Conservation (phyloP, 2,888 invertebrate genomes). For the Yponomeuta sedellus region DNA sequence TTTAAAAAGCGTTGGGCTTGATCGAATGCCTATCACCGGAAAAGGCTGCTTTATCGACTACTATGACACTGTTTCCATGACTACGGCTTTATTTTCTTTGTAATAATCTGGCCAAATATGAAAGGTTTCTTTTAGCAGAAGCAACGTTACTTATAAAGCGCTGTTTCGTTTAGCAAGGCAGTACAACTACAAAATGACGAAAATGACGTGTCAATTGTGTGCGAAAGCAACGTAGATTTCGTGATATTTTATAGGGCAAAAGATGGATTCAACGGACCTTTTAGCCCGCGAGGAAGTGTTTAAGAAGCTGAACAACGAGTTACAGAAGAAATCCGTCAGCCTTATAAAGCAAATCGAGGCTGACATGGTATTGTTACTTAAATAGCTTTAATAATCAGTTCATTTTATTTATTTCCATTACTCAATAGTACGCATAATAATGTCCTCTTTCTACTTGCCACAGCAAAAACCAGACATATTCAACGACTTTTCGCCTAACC, state of each 20-base stretch:
- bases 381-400: neutral
- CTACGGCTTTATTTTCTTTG: slow-evolving; percentile 37
- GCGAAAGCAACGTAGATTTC: too few species aligned
- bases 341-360: slow-evolving; percentile 64
- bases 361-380: slow-evolving; percentile 47
- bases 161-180: too few species aligned
- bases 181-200: too few species aligned
- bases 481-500: slow-evolving; percentile 44
- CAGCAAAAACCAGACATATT: slow-evolving; percentile 67
- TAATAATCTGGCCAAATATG: slow-evolving; percentile 28
- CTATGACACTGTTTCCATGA: slow-evolving; percentile 37
- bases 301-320: slow-evolving; percentile 61
- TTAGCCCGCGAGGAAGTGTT: slow-evolving; percentile 66
- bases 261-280: slow-evolving; percentile 58
- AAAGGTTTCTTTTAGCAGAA: slow-evolving; percentile 14
- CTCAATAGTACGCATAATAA: neutral
- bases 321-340: slow-evolving; percentile 64
- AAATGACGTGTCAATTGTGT: too few species aligned
- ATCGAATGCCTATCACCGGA: neutral
- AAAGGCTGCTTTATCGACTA: slow-evolving; percentile 13
- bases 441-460: slow-evolving; percentile 22
- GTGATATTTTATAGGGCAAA: slow-evolving; percentile 15
- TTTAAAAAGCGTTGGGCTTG: neutral
- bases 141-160: too few species aligned
- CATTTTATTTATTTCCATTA: neutral